A percentile compares a stretch with the other conserved stretches of the same genome.
Evolutionary conservation across 1,140 invertebrate species (phyloP).

Genomic region (Drosophila leontia): DNA sequence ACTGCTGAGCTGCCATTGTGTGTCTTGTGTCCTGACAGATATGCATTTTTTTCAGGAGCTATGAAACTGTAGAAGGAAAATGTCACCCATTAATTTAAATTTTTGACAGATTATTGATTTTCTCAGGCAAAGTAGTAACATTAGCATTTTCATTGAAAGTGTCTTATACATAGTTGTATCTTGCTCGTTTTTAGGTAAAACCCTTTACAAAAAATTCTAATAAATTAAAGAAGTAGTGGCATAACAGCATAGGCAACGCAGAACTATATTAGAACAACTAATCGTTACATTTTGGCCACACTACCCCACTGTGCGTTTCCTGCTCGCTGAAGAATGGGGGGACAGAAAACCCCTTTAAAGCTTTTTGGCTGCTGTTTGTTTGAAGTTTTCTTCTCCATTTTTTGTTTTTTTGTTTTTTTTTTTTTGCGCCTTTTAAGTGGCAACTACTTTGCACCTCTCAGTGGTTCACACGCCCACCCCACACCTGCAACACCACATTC

Average conservation of each 20-base stretch:
- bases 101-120: background rate
- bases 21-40: background rate
- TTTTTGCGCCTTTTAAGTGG: slow-evolving; percentile 50
- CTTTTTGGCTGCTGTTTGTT: slow-evolving; percentile 64
- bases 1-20: background rate
- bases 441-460: slow-evolving; percentile 60
- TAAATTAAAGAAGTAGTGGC: background rate
- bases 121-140: background rate
- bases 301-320: background rate
- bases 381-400: slow-evolving; percentile 40
- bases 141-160: background rate
- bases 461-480: slow-evolving; percentile 47
- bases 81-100: background rate
- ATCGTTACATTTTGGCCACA: background rate
- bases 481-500: slow-evolving; percentile 12
- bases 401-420: slow-evolving; percentile 13
- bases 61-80: background rate
- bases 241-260: background rate
- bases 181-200: no score
- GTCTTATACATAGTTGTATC: background rate
- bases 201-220: no score
- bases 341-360: slow-evolving; percentile 39
- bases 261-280: background rate
- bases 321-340: background rate
- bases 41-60: background rate